Base-by-base conservation (phyloP, 2,888 invertebrate species). In the Drosophila glabriapex region DNA sequence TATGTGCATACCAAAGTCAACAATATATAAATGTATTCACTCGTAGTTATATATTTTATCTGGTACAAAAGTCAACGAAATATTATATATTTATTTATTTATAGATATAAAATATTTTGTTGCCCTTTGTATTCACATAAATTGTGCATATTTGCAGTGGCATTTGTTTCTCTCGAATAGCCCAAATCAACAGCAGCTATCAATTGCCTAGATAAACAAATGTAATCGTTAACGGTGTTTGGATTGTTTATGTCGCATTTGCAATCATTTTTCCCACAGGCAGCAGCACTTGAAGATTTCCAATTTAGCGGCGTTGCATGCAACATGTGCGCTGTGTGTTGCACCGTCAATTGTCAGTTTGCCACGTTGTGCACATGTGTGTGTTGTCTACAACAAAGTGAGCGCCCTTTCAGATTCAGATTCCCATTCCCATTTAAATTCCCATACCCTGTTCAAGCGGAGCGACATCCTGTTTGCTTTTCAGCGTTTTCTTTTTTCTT, bases 391-490 rank as follows among this genome's bases (percentile, higher is more conserved):
- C 31, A 67, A 33, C 31, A 67, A 65, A 61, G 35, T 61, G 52
- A 63, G 74, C 74, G 82, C 80, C 73, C 77, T 58, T 58, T 62
- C 41, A 29, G 54, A 56, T 65, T 46, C 64, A 60, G 46, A 63
- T 58, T 54, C 35, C 52, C 37, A 43, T 31, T 43, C 55, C 49
- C 46, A 53, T 31, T 54, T 37, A 59, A 19, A 54, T 63, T 46
- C 52, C 64, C 52, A 71, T 56, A 28, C 43, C 33, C 58, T 66
- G 75, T 73, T 86, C 82, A 81, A 78, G 82, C 83, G 73, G 74
- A 69, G 84, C 87, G 89, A 89, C 88, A 88, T 88, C 88, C 88
- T 88, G 88, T 89, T 90, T 88, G 82, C 55, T 80, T 78, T 82
- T 73, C 59, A 50, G 62, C 67, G 78, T 68, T 82, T 55, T 59